Evolutionary conservation across 2,888 invertebrate species (phyloP), one percentile per base, ranked within the genome.

Genomic region (Lochmaea capreae): DNA sequence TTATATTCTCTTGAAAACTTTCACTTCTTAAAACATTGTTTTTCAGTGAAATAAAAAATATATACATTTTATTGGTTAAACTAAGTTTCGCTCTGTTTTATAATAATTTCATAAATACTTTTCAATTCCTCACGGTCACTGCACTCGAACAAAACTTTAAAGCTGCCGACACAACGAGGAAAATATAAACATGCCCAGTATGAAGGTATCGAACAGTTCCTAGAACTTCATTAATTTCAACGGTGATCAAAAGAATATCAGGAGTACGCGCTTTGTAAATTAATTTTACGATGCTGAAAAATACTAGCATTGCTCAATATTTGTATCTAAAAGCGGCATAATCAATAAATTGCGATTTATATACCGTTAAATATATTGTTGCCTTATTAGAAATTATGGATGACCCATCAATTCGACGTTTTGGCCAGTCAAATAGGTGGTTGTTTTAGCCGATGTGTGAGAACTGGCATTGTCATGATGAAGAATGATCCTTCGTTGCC

Each of bases 91-190:
- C 33, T 39, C 8, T 39, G 33, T 39, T 39, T 39, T 39, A 39
- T 39, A 39, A 39, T 39, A 39, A 39, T 39, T 39, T 39, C 33
- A 39, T 39, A 46, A 46, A 46, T 54, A 54, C 9, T 54, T 54
- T 54, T 54, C 18, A 54, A 54, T 54, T 54, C 18, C 16, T 54
- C 54, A 54, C 11, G 54, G 54, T 18, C 18, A 16, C 54, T 54
- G 54, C 54, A 18, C 54, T 54, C 16, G 18, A 54, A 54, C n/a
- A 54, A 54, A 54, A 54, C 54, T 54, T 54, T 18, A 54, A 54
- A 54, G 54, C 16, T 9, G 9, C 18, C 18, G 18, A 16, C 3
- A 11, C 54, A 54, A 18, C 10, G 10, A 8, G 54, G 54, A 54
- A 54, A 54, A 54, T 54, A 10, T 11, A 46, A 14, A 46, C 3